Evolutionary conservation across 2,113 vertebrate species (phyloP).

Genomic region (Eupsittula cactorum): DNA sequence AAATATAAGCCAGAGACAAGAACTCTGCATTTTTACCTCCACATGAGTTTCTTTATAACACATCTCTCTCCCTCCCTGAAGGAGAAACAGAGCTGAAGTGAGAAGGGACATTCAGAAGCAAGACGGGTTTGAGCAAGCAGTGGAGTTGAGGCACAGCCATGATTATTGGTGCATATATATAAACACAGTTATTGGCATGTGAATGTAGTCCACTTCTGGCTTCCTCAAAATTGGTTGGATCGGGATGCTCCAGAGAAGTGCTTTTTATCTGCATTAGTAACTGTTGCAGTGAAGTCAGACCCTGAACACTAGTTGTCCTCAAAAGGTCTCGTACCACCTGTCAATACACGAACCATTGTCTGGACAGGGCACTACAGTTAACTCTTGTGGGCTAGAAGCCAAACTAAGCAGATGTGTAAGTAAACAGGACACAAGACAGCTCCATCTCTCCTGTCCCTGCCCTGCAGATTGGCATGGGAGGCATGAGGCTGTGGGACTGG

Average conservation of each 20-base stretch:
- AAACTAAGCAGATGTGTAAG: not conserved
- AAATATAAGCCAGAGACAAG: not conserved
- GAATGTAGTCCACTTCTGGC: not conserved
- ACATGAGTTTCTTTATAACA: not conserved
- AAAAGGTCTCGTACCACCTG: not conserved
- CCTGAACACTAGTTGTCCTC: not conserved
- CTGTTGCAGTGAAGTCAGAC: not conserved
- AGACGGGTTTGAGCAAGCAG: not conserved
- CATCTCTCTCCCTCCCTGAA: not conserved
- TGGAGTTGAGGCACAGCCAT: not conserved
- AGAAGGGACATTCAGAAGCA: not conserved
- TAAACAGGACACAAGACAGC: not conserved
- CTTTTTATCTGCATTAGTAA: not conserved
- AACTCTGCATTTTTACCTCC: not conserved
- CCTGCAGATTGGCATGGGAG: accelerated
- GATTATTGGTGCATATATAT: not conserved
- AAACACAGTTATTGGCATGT: not conserved
- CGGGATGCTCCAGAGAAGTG: not conserved
- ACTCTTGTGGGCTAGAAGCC: not conserved
- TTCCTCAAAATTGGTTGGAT: not conserved
- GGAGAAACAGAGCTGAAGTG: not conserved
- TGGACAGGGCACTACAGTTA: accelerated
- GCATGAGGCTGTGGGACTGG: not conserved
- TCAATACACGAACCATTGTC: not conserved
- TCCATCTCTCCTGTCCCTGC: not conserved